Evolutionary conservation across 2,888 invertebrate genomes (phyloP), one percentile per base, ranked within the genome.

Genomic region (Invenusta paracnida): DNA sequence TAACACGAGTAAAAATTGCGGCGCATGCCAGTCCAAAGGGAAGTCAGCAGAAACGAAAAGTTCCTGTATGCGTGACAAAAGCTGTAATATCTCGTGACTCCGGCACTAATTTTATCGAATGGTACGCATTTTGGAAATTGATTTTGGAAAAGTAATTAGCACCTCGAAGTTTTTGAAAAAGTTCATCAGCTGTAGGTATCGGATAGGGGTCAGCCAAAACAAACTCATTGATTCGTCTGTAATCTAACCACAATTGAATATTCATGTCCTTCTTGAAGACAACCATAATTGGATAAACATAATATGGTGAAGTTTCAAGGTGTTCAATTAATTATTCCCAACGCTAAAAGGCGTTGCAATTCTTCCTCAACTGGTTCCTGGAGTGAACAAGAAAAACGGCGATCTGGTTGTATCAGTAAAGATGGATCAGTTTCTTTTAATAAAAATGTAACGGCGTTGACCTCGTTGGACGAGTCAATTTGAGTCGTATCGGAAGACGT

Each of bases 81-180:
- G 82, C 82, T 28, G 82, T 31, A 29, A 82, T 30, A 25, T 82
- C 82, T 17, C 82, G 82, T n/a, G 48, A 82, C 29, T 82, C 82
- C 82, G 5, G 30, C 48, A 17, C 29, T 28, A 82, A 5, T 82
- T 82, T 29, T 2, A 82, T 31, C 29, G 5, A 29, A 29, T 82
- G 82, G 23, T 82, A 82, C 48, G 29, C 82, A 82, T 29, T 30
- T 5, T 2, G 5, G 5, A 82, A 25, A 28, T 82, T 29, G 2
- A 73, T 73, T 82, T 82, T 27, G 2, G 29, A 82, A 82, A 82
- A 82, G 13, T 31, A 82, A 17, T 82, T 82, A 29, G 82, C 82
- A 28, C 23, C 48, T 31, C n/a, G 5, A 17, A 82, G 2, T 30
- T 82, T 29, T 2, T 17, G 5, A 2, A 82, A 82, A 5, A 82